Base-by-base conservation (phyloP, 2,888 invertebrate species). In the Erebia ligea region DNA sequence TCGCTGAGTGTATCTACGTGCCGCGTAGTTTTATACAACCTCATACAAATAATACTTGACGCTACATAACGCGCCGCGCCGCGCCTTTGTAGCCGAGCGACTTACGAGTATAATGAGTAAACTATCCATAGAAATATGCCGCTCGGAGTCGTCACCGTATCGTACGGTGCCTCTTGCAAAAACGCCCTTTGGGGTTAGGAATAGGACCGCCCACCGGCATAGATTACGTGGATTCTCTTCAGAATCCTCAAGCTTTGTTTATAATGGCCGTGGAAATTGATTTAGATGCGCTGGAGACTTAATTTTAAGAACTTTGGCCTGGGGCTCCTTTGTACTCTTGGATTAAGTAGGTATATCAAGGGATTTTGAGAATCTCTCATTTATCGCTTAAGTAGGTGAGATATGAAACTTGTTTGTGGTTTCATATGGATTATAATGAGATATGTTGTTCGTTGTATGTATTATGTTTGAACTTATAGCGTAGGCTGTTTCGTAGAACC, bases 201-300 rank as follows among this genome's bases (percentile, higher is more conserved):
- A 63, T 67, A 69, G 72, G 69, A 73, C 65, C 72, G 75, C 76
- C 73, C 68, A 71, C 72, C 67, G 63, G n/a, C 63, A 58, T 69
- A 73, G 77, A 76, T 77, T 77, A 77, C 54, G 68, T 56, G 59
- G 75, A 76, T 74, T 69, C 70, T 67, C 42, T 21, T 11, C 56
- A 61, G 19, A 58, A 45, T 21, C 67, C 68, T 70, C 65, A 58
- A 70, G 72, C 73, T 69, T 75, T 76, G 73, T 74, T 76, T 75
- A 76, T 76, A 72, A 76, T 70, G 72, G 74, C 75, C 63, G 58
- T 73, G 76, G 70, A 76, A 76, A 77, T 77, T 77, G 76, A 76
- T 76, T 75, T 75, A 73, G 75, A 76, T 73, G 66, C 72, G 66
- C 70, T 66, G 42, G 57, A 75, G 76, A 73, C 75, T 75, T 73